Percentiles rank a stretch among this genome's conserved stretches.
Evolutionary conservation across 2,888 invertebrate genomes (phyloP).

Genomic region (Conomelus anceps): DNA sequence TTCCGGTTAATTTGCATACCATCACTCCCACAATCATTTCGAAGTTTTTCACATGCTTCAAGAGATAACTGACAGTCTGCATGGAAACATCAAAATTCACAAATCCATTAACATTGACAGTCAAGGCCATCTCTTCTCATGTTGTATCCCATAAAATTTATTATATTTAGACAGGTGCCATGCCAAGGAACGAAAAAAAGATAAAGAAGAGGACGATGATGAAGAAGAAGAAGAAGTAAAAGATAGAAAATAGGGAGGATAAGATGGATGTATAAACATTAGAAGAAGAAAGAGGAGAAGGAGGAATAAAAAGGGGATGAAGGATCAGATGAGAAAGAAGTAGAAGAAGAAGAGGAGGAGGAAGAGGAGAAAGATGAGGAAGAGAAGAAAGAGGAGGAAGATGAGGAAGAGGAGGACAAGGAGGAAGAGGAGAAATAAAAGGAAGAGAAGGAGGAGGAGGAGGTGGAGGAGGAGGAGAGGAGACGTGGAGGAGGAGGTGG

Average conservation of each 20-base stretch:
- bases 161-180: neutral
- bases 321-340: neutral
- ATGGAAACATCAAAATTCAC: neutral
- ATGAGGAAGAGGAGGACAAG: neutral
- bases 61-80: neutral
- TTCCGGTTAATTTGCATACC: neutral
- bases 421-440: neutral
- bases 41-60: neutral
- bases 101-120: neutral
- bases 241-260: neutral
- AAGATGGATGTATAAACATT: neutral
- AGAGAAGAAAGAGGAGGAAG: neutral
- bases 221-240: neutral
- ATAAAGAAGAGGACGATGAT: neutral
- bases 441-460: neutral
- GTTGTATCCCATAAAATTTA: neutral
- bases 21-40: neutral
- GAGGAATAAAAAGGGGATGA: neutral
- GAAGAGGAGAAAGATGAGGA: neutral
- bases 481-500: neutral
- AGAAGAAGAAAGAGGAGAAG: neutral
- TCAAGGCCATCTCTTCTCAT: neutral
- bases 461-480: neutral
- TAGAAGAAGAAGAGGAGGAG: neutral
- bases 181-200: neutral